phyloP scores from a whole-genome alignment of 2,888 invertebrate species.

The Osmoderma eremita region DNA sequence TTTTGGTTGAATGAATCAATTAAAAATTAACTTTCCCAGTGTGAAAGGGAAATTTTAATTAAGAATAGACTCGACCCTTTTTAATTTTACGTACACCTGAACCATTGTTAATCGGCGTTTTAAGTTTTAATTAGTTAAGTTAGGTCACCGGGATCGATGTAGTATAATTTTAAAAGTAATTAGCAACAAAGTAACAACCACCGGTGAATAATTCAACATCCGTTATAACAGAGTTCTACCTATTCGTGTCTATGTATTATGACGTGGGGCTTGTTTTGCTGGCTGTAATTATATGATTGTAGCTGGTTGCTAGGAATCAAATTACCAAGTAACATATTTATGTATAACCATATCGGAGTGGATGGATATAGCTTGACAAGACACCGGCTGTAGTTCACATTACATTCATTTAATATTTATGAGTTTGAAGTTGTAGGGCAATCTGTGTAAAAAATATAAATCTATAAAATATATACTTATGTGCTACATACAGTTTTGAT shows the following conservation, averaged over 20 bases:
- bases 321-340: conserved; percentile 1
- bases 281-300: conserved; percentile 29
- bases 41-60: no score
- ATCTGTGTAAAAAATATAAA: conserved; percentile 13
- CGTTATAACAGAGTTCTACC: background rate
- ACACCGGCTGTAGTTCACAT: conserved; percentile 25
- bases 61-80: no score
- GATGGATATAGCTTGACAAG: conserved; percentile 9
- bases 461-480: no score
- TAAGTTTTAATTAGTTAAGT: background rate
- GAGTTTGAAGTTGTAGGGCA: background rate
- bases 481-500: no score
- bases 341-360: conserved; percentile 8
- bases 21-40: no score
- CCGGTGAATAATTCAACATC: background rate
- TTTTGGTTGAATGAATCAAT: no score
- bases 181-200: background rate
- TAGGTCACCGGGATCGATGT: background rate
- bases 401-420: conserved; percentile 16
- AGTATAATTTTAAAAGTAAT: conserved; percentile 3
- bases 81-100: background rate
- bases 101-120: background rate
- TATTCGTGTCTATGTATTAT: background rate
- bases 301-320: conserved; percentile 12
- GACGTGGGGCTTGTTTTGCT: conserved; percentile 22